A percentile compares a stretch with the other conserved stretches of the same genome.
Conservation (phyloP, 2,797 vertebrate genomes). For the Pelochelys cantorii region DNA sequence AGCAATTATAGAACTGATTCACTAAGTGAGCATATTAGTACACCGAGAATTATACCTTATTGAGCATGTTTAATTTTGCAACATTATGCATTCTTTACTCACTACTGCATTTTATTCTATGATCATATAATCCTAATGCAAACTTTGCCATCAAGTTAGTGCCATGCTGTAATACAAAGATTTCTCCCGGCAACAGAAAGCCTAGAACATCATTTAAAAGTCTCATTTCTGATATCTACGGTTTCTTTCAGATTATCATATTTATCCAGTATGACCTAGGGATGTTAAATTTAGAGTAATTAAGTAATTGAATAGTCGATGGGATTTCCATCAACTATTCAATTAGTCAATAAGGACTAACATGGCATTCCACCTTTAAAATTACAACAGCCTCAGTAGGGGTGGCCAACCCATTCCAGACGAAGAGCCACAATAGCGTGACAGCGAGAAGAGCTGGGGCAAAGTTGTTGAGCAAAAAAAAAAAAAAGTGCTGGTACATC, state of each 20-base stretch:
- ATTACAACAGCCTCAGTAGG: no score
- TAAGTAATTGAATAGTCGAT: no score
- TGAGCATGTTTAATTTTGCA: neutral
- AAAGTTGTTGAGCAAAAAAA: no score
- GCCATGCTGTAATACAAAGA: neutral
- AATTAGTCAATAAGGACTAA: no score
- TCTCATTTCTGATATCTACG: neutral
- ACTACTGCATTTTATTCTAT: neutral
- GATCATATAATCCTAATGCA: neutral
- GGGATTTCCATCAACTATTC: no score
- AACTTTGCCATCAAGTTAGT: neutral
- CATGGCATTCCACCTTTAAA: no score
- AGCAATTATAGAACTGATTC: neutral
- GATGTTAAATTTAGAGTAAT: no score
- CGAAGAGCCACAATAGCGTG: no score
- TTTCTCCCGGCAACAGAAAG: neutral
- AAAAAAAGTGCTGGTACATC: no score
- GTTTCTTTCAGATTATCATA: neutral
- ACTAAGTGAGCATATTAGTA: neutral
- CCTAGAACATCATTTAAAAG: accelerated
- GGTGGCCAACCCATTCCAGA: no score
- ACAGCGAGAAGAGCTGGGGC: no score
- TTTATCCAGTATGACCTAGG: neutral
- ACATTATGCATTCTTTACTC: neutral
- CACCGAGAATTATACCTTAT: neutral